Evolutionary conservation across 2,888 invertebrate species (phyloP), one percentile per base, ranked within the genome.

Genomic region (Allygus modestus): DNA sequence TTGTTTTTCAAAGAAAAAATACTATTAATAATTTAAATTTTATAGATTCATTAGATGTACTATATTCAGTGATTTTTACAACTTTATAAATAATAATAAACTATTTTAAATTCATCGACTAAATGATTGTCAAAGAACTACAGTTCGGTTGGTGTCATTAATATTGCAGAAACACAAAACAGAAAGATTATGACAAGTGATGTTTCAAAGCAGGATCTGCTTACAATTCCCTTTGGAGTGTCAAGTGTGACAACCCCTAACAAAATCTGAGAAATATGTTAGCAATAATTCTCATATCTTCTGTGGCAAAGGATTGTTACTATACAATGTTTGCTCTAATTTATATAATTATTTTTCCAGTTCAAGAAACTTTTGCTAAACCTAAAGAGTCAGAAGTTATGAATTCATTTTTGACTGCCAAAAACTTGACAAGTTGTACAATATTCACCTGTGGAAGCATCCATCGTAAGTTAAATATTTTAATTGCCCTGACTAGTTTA

Each of bases 401-500:
- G 0, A 41, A 75, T 26, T 75, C 41, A 11, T 75, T 75, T 75
- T 37, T 46, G 17, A 15, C 5, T 75, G 41, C 46, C n/a, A 75
- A 75, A 41, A 75, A 43, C 23, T 12, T 46, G 23, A 46, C 43
- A 26, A 43, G 75, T n/a, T 75, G 41, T 37, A n/a, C 15, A 33
- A 75, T 43, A 17, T 26, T 75, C 26, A 23, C 41, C 5, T 43
- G 46, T 43, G 41, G 23, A 26, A 75, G 41, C 41, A 75, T 75
- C 15, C 11, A 20, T 79, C 11, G 65, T 79, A 75, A 46, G 75
- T 23, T 26, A 75, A 71, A 9, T n/a, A n/a, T n/a, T n/a, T n/a
- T 9, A 61, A 61, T 9, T 23, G n/a, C n/a, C n/a, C n/a, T n/a
- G 17, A 51, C 17, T 51, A 51, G 15, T 51, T 15, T 15, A 51